Percentiles rank a stretch among this genome's conserved stretches.
These are phyloP conservation scores for Acromyrmex heyeri DNA, from an alignment of 1,140 invertebrate species.

Conservation along the genomic window DNA sequence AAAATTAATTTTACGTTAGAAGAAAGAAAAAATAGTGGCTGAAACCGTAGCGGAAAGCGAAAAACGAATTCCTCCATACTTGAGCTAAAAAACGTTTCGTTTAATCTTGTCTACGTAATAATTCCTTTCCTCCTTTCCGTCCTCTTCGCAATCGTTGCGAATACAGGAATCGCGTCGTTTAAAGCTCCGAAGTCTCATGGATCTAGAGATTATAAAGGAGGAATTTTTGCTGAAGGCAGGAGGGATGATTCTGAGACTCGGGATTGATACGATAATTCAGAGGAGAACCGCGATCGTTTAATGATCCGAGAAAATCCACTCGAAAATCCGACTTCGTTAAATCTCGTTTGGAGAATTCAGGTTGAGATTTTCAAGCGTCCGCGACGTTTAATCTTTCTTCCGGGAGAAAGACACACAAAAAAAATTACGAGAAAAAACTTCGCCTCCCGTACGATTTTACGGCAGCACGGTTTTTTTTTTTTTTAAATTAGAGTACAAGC, in stretches of 20 bases:
- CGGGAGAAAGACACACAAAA: slow-evolving; percentile 14
- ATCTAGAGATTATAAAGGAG: not conserved
- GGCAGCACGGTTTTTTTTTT: slow-evolving; percentile 54
- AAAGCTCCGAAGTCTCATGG: not conserved
- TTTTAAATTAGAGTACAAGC: slow-evolving; percentile 26
- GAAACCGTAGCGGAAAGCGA: not conserved
- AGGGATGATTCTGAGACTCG: not conserved
- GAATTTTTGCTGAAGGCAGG: too few species aligned
- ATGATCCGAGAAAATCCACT: slow-evolving; percentile 4
- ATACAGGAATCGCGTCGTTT: not conserved
- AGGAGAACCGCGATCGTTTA: slow-evolving; percentile 6
- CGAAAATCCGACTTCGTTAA: slow-evolving; percentile 11
- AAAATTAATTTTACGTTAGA: slow-evolving; percentile 9
- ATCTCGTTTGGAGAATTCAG: not conserved
- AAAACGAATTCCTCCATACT: slow-evolving; percentile 5
- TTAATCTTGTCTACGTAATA: slow-evolving; percentile 13
- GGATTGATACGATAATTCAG: slow-evolving; percentile 3
- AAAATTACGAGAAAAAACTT: not conserved
- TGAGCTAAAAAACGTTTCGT: slow-evolving; percentile 8
- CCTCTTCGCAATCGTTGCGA: not conserved
- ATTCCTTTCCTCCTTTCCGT: too few species aligned
- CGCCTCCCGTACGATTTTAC: slow-evolving; percentile 71
- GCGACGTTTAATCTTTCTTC: not conserved
- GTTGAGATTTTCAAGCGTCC: not conserved
- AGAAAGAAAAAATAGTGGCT: not conserved